Base-by-base conservation (phyloP, 2,888 invertebrate genomes). In the Oscheius sp. region DNA sequence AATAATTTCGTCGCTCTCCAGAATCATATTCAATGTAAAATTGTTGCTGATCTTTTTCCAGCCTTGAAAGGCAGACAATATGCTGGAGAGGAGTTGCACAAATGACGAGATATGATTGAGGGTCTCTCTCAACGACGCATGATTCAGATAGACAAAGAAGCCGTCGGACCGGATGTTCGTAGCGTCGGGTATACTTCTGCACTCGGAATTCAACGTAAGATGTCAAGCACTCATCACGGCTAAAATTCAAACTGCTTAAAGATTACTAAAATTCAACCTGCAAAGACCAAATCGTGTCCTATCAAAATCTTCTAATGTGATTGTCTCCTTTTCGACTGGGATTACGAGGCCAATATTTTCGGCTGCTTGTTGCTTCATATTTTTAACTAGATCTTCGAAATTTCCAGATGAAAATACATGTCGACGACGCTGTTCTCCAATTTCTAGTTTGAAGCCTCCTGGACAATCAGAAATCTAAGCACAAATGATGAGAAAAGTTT, bases 201-300 rank as follows among this genome's bases (percentile, higher is more conserved):
- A 98, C 95, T 72, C 91, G 91, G 88, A 98, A 98, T 89, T 99
- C 98, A 17, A 94, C 93, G 72, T 96, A 91, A 0, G 97, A 96
- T 2, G 97, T 98, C 86, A 96, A 91, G 87, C 93, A 93, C 87
- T 95, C 94, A 88, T 98, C 98, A 12, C 92, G 92, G 86, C 96
- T 96, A 87, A 48, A 64, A 46, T 17, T 37, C 10, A 23, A n/a
- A n/a, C n/a, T n/a, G n/a, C n/a, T n/a, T n/a, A n/a, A n/a, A n/a
- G n/a, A n/a, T n/a, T n/a, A n/a, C n/a, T n/a, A n/a, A n/a, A n/a
- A n/a, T n/a, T n/a, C n/a, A 34, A 92, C 93, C 93, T 93, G 88
- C 92, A 95, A 87, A 93, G 93, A 73, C 97, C 97, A 87, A 98
- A 92, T 87, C 95, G 90, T 87, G 94, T 92, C 75, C 91, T 91